Evolutionary conservation across 1,140 invertebrate genomes (phyloP).

Genomic region (Bicyclus anynana): DNA sequence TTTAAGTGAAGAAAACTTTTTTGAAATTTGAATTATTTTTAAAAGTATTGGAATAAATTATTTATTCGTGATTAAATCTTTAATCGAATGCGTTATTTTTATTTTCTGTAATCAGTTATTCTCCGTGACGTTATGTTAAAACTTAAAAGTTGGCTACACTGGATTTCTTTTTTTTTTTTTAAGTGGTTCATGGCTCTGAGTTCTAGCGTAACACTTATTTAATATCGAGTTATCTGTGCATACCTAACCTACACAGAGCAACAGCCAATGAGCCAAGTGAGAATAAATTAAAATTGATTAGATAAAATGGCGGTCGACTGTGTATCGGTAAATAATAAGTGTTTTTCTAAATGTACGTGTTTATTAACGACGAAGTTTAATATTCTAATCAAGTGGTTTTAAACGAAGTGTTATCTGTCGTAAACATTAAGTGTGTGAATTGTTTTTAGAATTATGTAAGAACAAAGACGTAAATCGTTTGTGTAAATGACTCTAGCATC

Average conservation of each 20-base stretch:
- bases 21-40: too few relatives aligned
- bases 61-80: too few relatives aligned
- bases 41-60: too few relatives aligned
- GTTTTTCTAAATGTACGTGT: slow-evolving; percentile 37
- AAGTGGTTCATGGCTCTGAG: too few relatives aligned
- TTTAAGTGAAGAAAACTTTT: too few relatives aligned
- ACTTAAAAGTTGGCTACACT: not conserved
- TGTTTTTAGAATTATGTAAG: slow-evolving; percentile 62
- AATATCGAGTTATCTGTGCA: too few relatives aligned
- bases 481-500: slow-evolving; percentile 50
- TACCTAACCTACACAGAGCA: not conserved
- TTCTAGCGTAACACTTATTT: too few relatives aligned
- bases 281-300: slow-evolving; percentile 25
- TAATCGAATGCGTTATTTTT: too few relatives aligned
- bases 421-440: slow-evolving; percentile 22
- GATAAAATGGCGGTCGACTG: slow-evolving; percentile 65
- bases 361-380: slow-evolving; percentile 48
- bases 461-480: slow-evolving; percentile 46
- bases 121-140: not conserved
- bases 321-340: slow-evolving; percentile 58
- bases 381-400: slow-evolving; percentile 33
- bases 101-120: too few relatives aligned
- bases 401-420: slow-evolving; percentile 29
- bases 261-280: not conserved
- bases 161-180: too few relatives aligned